Base-by-base conservation (phyloP, 2,113 vertebrate species). In the Ciconia maguari region DNA sequence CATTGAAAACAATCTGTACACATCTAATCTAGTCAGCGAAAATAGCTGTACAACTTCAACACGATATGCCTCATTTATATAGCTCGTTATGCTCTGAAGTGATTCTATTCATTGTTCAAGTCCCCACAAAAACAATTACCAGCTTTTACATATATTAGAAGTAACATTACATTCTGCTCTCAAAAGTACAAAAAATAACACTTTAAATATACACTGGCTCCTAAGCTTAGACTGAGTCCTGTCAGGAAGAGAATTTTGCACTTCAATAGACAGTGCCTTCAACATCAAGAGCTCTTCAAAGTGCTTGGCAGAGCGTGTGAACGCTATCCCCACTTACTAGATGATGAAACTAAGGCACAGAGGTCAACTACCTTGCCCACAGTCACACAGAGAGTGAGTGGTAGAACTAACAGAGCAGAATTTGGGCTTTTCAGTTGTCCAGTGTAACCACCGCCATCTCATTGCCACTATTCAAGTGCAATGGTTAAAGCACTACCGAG, bases 271-370 rank as follows among this genome's bases (percentile, higher is more conserved):
- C 76, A 93, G 54, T 16, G 57, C 80, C 71, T 93, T 82, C 82
- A 68, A 94, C 72, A 92, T 85, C 90, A 83, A 83, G 83, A 76
- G 86, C 85, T 95, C 90, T 95, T 91, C 92, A 95, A 95, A 95
- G 94, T 95, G 91, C 90, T 86, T 94, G 84, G 68, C 60, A 78
- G 51, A 77, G 48, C 6, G 2, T 21, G 21, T 41, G 49, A 75
- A 61, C 13, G 9, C 86, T 26, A 89, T 92, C 85, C 90, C 81
- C 65, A 30, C 83, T 72, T 83, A 52, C 36, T 3, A 72, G 48
- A 74, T 42, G 75, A 89, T 30, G 80, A 93, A 94, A 92, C 52
- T 96, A 97, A 97, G 97, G 94, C 97, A 97, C 97, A 81, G 51
- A 92, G 62, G 68, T 95, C 87, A 93, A 41, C 69, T 51, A 48